phyloP scores from a whole-genome alignment of 2,113 vertebrate species.

The Callaeas wilsoni region DNA sequence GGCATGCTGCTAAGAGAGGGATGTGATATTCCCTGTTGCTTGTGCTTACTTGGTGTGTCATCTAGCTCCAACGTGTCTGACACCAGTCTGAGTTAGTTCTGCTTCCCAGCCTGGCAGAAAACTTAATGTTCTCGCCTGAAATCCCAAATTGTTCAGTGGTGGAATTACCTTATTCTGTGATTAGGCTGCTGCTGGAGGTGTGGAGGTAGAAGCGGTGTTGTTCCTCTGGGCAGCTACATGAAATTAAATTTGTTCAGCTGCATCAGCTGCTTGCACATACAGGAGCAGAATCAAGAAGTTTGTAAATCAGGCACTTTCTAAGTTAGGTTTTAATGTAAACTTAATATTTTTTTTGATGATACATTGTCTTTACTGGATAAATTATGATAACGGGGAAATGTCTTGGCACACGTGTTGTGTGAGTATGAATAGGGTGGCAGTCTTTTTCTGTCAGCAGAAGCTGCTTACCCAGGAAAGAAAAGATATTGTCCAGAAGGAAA shows the following conservation, averaged over 20 bases:
- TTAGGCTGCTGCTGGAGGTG: neutral
- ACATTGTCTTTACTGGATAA: neutral
- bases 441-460: neutral
- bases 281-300: neutral
- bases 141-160: neutral
- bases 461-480: neutral
- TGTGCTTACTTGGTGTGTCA: neutral
- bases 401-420: neutral
- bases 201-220: neutral
- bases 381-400: neutral
- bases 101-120: neutral
- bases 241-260: neutral
- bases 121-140: accelerated
- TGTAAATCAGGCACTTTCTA: neutral
- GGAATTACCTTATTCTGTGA: neutral
- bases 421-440: neutral
- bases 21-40: neutral
- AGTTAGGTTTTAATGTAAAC: neutral
- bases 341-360: neutral
- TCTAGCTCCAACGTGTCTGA: accelerated
- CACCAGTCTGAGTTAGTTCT: neutral
- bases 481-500: neutral
- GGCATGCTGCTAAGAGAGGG: neutral
- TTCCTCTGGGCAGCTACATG: neutral
- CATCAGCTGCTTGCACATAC: neutral